Base-by-base conservation (phyloP, 2,888 invertebrate species). In the Cyaniris semiargus region DNA sequence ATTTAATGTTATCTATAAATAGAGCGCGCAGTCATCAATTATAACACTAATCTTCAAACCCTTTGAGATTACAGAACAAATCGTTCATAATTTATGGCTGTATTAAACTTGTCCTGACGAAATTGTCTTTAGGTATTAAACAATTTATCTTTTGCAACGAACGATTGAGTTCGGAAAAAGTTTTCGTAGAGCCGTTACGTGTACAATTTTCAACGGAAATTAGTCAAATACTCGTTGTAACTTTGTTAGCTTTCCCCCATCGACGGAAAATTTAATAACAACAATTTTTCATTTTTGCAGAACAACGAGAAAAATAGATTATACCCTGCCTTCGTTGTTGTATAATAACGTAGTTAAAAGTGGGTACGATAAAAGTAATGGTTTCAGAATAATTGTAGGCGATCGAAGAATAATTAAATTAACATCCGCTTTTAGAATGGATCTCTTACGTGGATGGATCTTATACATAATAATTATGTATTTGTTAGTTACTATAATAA, bases 1-100 rank as follows among this genome's bases (percentile, higher is more conserved):
- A 15, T 27, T 66, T 27, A 15, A 27, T 66, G 5, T 27, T 5
- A 15, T 5, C 66, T 27, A 18, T 18, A 31, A 27, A 66, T 66
- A 66, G 27, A 27, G 23, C 66, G 6, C 66, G 5, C 6, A 66
- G 27, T 66, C 66, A 66, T 66, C 66, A 66, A 66, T n/a, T n/a
- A n/a, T 66, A 66, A 66, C 66, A 66, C 66, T 66, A 66, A 66
- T 66, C 66, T 66, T 31, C 6, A 15, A 66, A 66, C 66, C 66
- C 66, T 66, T 66, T 18, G 27, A 66, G 66, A 31, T 66, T 66
- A 66, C 27, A 27, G 60, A 27, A 66, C 66, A 15, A 27, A 66
- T 31, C 66, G 66, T 66, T 31, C 27, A 31, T 66, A 66, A 66
- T 66, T 66, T 66, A 66, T 31, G 27, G 66, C 66, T 66, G 27